Conservation (phyloP, 2,113 vertebrate genomes). For the Passer montanus region DNA sequence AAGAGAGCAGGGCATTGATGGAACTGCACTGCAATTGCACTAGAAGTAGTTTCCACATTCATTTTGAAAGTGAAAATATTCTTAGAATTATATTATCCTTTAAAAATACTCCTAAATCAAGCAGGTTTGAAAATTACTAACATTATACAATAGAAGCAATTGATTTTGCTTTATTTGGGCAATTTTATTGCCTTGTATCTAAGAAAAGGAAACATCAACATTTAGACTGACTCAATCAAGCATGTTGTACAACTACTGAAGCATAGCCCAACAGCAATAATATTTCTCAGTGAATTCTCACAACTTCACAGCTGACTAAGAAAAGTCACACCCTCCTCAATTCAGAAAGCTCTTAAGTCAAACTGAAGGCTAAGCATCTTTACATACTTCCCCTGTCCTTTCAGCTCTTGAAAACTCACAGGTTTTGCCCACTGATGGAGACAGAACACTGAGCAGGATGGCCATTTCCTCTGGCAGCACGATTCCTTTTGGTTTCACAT, state of each 20-base stretch:
- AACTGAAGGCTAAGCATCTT: not conserved
- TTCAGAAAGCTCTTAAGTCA: not conserved
- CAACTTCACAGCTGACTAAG: not conserved
- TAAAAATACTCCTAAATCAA: not conserved
- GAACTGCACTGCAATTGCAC: not conserved
- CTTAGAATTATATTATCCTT: not conserved
- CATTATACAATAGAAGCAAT: not conserved
- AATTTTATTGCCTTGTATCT: not conserved
- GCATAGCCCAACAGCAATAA: rapidly evolving
- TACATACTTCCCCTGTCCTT: not conserved
- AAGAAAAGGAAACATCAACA: not conserved
- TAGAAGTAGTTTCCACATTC: not conserved
- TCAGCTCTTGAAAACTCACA: not conserved
- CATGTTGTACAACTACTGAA: not conserved
- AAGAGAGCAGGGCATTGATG: not conserved
- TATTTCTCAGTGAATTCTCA: not conserved
- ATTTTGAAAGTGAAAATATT: not conserved
- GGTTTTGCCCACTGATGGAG: not conserved
- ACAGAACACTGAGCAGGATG: not conserved
- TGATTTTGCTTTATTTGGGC: not conserved
- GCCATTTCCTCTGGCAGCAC: not conserved
- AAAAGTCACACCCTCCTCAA: not conserved
- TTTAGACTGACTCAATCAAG: not conserved
- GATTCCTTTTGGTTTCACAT: not conserved
- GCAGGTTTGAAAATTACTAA: not conserved